Evolutionary conservation across 2,113 vertebrate genomes (phyloP), one percentile per base, ranked within the genome.

Genomic region (Acinonyx jubatus): DNA sequence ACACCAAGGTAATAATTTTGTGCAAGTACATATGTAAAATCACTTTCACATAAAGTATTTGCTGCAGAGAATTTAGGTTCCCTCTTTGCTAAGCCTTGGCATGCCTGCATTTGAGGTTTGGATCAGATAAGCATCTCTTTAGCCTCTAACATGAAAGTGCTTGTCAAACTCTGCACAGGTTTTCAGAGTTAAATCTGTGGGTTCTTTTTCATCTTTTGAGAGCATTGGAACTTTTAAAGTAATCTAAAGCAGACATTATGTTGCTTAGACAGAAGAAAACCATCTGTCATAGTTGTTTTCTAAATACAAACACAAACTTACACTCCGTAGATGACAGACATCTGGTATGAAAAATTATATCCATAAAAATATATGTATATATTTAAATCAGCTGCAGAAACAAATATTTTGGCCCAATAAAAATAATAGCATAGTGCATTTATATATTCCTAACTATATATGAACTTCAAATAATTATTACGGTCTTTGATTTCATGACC

Each of bases 241-340:
- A 93, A 96, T 95, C 91, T 82, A 25, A 91, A 0, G 0, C 93
- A 79, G 80, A 27, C 55, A 48, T n/a, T 66, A 65, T 74, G 48
- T 94, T 15, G 14, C 74, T 78, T 48, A 38, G 45, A 88, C 29
- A 96, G 52, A 97, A 97, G 68, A 96, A 92, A 98, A 84, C 69
- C 93, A 97, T 94, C 92, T 97, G 96, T 57, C 69, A 66, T 91
- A 89, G 41, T 76, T 85, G 15, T 97, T 87, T 98, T 83, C 82
- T 95, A 96, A 69, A 38, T 79, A 74, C 31, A 12, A 80, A 79
- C 16, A 66, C 33, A 84, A 50, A 81, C 76, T 73, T 66, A 38
- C 48, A 93, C 96, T 96, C 48, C 96, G 11, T 23, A 92, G 18
- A 55, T 86, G 65, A 79, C 4, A 96, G 63, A 16, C 38, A 80